phyloP scores from a whole-genome alignment of 2,113 vertebrate species.

The Hyperoodon ampullatus region DNA sequence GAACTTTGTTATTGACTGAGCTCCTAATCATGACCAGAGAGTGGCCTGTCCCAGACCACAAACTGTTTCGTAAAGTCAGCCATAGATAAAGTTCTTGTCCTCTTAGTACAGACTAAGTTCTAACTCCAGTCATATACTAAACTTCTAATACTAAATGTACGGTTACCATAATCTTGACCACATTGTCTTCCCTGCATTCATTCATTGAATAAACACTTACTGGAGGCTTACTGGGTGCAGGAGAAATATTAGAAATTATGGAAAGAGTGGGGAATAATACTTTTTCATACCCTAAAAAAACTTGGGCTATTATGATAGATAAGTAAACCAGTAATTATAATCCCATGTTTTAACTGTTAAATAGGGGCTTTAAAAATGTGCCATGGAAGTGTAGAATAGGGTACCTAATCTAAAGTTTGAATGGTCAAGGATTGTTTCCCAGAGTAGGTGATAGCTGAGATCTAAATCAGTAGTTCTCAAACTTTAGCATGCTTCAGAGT shows the following conservation, averaged over 20 bases:
- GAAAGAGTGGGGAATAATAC: neutral
- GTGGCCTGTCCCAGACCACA: neutral
- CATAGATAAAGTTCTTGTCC: neutral
- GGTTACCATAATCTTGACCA: neutral
- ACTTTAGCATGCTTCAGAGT: neutral
- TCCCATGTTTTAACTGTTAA: neutral
- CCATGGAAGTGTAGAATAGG: neutral
- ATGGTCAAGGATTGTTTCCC: neutral
- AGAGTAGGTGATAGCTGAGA: neutral
- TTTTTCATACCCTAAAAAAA: neutral
- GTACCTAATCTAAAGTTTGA: neutral
- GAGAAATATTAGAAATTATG: neutral
- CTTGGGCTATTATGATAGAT: neutral
- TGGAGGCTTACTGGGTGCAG: neutral
- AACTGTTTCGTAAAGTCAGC: neutral
- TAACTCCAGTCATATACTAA: neutral
- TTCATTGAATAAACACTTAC: constrained; percentile 23
- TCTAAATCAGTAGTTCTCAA: constrained; percentile 19
- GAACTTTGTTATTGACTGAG: neutral
- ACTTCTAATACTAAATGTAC: neutral
- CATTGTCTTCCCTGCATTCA: neutral
- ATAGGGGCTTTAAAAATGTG: neutral
- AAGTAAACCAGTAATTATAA: constrained; percentile 33
- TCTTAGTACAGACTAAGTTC: neutral
- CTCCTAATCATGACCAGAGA: neutral